A percentile compares a stretch with the other conserved stretches of the same genome.
Evolutionary conservation across 2,113 vertebrate genomes (phyloP).

Genomic region (Apodemus sylvaticus): DNA sequence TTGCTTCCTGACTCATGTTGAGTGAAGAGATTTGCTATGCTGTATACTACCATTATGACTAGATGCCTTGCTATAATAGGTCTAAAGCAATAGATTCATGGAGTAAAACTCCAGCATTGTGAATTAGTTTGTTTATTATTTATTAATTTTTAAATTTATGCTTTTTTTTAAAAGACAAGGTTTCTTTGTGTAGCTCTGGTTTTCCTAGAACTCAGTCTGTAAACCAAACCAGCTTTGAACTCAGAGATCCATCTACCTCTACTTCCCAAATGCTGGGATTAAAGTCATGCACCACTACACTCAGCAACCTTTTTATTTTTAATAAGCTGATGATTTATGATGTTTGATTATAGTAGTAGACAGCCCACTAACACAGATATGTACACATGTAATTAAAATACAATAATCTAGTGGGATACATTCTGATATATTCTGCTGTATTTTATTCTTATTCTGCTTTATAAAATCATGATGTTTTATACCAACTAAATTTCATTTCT

Average conservation of each 20-base stretch:
- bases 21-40: background rate
- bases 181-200: background rate
- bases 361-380: background rate
- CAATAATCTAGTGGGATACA: background rate
- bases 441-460: constrained; percentile 32
- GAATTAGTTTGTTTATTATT: background rate
- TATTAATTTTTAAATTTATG: background rate
- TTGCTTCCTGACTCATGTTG: background rate
- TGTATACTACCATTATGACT: too few relatives aligned
- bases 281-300: background rate
- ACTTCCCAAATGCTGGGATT: background rate
- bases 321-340: background rate
- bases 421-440: background rate
- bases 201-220: background rate
- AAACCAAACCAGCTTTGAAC: background rate
- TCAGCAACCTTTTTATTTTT: background rate
- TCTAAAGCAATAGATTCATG: background rate
- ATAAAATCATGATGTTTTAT: background rate
- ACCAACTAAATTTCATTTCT: constrained; percentile 32
- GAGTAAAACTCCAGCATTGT: background rate
- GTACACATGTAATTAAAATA: constrained; percentile 3
- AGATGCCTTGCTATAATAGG: background rate
- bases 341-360: background rate
- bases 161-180: background rate
- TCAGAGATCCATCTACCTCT: background rate